phyloP scores from a whole-genome alignment of 2,113 vertebrate genomes.

The Cyphomyrus discorhynchus region DNA sequence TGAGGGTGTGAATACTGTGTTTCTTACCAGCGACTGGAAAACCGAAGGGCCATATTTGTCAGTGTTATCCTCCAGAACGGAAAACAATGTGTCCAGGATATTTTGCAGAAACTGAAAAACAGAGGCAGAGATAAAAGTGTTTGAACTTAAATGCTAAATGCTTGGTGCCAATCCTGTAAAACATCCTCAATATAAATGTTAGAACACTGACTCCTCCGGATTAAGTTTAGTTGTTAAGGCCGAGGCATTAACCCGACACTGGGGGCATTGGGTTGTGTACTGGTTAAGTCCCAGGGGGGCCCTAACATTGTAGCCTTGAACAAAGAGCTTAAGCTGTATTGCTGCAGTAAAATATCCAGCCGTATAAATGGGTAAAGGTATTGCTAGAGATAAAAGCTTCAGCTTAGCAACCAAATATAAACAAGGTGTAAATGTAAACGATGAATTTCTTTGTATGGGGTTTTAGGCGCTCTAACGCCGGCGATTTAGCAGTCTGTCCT shows the following conservation, averaged over 20 bases:
- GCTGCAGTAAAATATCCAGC: not conserved
- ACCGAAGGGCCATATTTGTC: conserved; percentile 91
- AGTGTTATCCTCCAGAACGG: conserved; percentile 92
- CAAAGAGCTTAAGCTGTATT: not conserved
- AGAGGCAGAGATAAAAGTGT: not conserved
- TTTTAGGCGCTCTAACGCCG: not conserved
- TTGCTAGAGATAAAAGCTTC: not conserved
- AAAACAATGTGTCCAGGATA: conserved; percentile 86
- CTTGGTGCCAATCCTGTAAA: not conserved
- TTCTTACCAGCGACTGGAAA: conserved; percentile 89
- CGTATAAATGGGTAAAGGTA: not conserved
- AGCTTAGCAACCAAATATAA: not conserved
- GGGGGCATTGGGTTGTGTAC: not conserved
- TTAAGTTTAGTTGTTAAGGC: not conserved
- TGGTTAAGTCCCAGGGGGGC: not conserved
- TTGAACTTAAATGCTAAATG: not conserved
- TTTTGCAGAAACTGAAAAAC: conserved; percentile 82
- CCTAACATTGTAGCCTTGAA: not conserved
- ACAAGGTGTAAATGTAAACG: not conserved
- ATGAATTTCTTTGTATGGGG: not conserved
- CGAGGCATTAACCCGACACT: not conserved
- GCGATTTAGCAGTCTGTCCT: not conserved
- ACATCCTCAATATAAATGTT: not conserved
- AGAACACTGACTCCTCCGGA: not conserved
- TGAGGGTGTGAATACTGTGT: not conserved